A percentile compares a stretch with the other conserved stretches of the same genome.
Conservation (phyloP, 2,888 invertebrate genomes). For the Drosophila paramelanica region DNA sequence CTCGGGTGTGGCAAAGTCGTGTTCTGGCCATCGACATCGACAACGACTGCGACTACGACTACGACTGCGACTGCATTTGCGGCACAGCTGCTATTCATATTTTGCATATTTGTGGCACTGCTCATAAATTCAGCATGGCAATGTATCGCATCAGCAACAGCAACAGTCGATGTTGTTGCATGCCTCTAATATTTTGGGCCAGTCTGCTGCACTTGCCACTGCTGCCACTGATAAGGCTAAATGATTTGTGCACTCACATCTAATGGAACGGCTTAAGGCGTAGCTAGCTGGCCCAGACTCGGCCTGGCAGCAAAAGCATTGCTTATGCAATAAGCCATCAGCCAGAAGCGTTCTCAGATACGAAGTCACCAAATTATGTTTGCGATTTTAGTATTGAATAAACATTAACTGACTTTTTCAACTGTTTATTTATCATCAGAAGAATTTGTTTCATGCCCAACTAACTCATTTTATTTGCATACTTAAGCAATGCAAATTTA, state of each 20-base stretch:
- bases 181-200: slow-evolving; percentile 11
- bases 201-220: neutral
- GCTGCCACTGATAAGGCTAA: slow-evolving; percentile 43
- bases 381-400: no score
- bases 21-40: slow-evolving; percentile 21
- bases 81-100: slow-evolving; percentile 45
- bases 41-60: slow-evolving; percentile 8
- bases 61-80: slow-evolving; percentile 10
- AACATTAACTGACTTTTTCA: no score
- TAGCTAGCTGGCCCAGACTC: slow-evolving; percentile 2
- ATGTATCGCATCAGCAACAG: slow-evolving; percentile 49
- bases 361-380: neutral
- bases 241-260: slow-evolving; percentile 47
- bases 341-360: slow-evolving; percentile 1
- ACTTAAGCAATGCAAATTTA: no score
- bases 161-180: neutral
- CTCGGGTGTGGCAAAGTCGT: neutral
- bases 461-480: no score
- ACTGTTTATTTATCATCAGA: no score
- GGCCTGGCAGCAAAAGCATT: slow-evolving; percentile 6
- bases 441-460: no score
- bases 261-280: slow-evolving; percentile 28
- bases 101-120: slow-evolving; percentile 65
- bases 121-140: slow-evolving; percentile 63
- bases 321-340: slow-evolving; percentile 26